Evolutionary conservation across 2,888 invertebrate genomes (phyloP), one percentile per base, ranked within the genome.

Genomic region (Ceramica pisi): DNA sequence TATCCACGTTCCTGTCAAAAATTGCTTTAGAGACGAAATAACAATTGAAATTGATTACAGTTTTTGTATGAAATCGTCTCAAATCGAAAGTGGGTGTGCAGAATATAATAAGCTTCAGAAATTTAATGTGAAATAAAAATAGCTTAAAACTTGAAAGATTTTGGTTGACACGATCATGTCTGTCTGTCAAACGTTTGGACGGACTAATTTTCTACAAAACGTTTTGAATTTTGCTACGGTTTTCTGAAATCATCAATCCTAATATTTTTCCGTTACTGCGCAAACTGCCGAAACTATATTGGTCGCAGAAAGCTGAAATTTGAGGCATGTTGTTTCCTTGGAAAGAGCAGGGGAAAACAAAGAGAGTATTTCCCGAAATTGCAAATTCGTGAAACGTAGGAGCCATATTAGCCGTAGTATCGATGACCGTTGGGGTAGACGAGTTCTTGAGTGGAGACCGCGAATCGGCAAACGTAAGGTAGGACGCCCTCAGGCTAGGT

Each of bases 1-100:
- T 83, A 80, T 78, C 75, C 51, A 74, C 67, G 78, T 71, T 71
- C 59, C 73, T 70, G 71, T 35, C 67, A 66, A 83, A 80, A 71
- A 67, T 64, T 77, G 64, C 56, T 59, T 5, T 60, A 53, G 41
- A 80, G 63, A n/a, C 56, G 62, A 80, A 67, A 70, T 74, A 26
- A 70, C 74, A 78, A 78, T 73, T 67, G 69, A 65, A 67, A 81
- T 59, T 74, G 74, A 78, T 81, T 78, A 50, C n/a, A 69, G 64
- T 78, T 81, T 81, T 81, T 80, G 62, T 53, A 57, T 63, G 31
- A 66, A 80, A 73, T 57, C 46, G 60, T 53, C 61, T 72, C 50
- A 51, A 59, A 72, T 60, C 55, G 63, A 81, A 80, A 80, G 81
- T 72, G 57, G 61, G 55, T 68, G 64, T n/a, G n/a, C 23, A 44